A percentile compares a stretch with the other conserved stretches of the same genome.
phyloP scores from a whole-genome alignment of 2,113 vertebrate species.

The Cricetomys ansorgei region DNA sequence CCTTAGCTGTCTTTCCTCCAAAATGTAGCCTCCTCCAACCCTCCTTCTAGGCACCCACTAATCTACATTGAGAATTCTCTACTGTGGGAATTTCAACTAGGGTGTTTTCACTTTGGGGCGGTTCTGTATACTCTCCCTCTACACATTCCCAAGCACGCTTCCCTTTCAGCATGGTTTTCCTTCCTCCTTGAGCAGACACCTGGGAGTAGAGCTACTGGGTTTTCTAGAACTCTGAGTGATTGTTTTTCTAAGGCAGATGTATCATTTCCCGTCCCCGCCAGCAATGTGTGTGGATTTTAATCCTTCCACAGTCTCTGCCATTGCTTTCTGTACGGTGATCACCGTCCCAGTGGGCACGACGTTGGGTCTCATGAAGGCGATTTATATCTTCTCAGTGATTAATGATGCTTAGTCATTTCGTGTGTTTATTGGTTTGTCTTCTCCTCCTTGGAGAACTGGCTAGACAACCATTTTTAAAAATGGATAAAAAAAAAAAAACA shows the following conservation, averaged over 20 bases:
- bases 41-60: not conserved
- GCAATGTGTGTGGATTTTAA: not conserved
- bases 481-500: too few species aligned
- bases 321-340: not conserved
- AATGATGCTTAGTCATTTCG: not conserved
- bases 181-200: not conserved
- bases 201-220: not conserved
- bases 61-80: not conserved
- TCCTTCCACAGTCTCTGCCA: not conserved
- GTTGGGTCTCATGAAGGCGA: not conserved
- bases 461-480: conserved; percentile 9
- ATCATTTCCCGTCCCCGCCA: not conserved
- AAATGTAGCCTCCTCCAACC: not conserved
- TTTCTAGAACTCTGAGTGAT: not conserved
- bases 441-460: not conserved
- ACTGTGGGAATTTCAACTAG: not conserved
- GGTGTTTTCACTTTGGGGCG: not conserved
- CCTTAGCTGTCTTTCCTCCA: not conserved
- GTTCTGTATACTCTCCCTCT: not conserved
- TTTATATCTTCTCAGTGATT: not conserved
- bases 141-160: not conserved
- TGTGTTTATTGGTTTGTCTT: not conserved
- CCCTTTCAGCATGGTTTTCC: not conserved
- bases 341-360: not conserved
- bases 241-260: not conserved